Conservation (phyloP, 1,140 invertebrate species). For the Meloidogyne hapla region DNA sequence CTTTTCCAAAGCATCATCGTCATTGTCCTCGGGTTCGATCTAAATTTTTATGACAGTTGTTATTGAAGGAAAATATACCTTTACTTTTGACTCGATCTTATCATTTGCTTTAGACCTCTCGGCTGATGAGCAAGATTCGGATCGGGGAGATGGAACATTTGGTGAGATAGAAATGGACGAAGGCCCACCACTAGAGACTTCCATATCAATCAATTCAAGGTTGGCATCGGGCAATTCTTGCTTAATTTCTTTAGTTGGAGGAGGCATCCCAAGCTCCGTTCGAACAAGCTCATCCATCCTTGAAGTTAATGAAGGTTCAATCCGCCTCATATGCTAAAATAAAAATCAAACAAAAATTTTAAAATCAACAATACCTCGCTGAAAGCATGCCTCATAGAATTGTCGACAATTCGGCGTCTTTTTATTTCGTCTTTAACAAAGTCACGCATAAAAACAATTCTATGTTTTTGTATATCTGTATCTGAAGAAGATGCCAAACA, state of each 20-base stretch:
- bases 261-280: neutral
- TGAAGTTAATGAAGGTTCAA: neutral
- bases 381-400: slow-evolving; percentile 4
- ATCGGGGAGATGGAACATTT: neutral
- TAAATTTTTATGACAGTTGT: neutral
- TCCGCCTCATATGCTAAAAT: slow-evolving; percentile 9
- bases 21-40: neutral
- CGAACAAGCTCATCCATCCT: slow-evolving; percentile 19
- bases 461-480: neutral
- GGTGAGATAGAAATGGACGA: neutral
- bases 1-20: neutral
- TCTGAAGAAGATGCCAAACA: slow-evolving; percentile 1
- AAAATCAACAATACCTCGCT: neutral
- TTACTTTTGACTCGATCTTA: neutral
- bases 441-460: neutral
- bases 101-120: neutral
- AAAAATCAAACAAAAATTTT: neutral
- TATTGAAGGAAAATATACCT: too few relatives aligned
- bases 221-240: neutral
- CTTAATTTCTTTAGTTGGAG: neutral
- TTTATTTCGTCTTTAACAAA: slow-evolving; percentile 14
- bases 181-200: slow-evolving; percentile 12
- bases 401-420: slow-evolving; percentile 11
- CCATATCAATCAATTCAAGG: slow-evolving; percentile 18
- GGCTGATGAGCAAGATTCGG: neutral